A percentile compares a stretch with the other conserved stretches of the same genome.
Conservation (phyloP, 2,797 vertebrate genomes). For the Phoxinus dragarum region DNA sequence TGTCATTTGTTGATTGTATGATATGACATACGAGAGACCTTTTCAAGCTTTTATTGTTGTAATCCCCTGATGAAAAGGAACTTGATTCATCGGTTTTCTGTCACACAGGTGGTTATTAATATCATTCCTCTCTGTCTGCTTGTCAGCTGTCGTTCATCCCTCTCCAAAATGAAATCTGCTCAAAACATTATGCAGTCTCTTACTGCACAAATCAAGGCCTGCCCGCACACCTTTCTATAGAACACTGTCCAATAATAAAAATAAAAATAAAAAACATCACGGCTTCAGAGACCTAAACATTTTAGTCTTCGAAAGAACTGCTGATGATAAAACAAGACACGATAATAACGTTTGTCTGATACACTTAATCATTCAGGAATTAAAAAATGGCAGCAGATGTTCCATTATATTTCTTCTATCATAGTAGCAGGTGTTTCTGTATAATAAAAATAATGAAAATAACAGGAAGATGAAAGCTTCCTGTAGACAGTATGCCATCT, state of each 20-base stretch:
- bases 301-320: not conserved
- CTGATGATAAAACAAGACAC: constrained; percentile 12
- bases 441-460: constrained; percentile 8
- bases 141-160: constrained; percentile 27
- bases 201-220: constrained; percentile 1
- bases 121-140: constrained; percentile 48
- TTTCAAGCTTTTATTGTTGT: constrained; percentile 20
- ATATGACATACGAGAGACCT: not conserved
- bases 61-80: constrained; percentile 34
- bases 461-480: constrained; percentile 23
- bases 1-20: not conserved
- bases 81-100: constrained; percentile 23
- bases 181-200: not conserved
- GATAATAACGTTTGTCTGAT: not conserved
- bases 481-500: constrained; percentile 50
- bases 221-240: not conserved
- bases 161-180: constrained; percentile 26
- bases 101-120: constrained; percentile 29
- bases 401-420: constrained; percentile 9
- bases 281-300: not conserved
- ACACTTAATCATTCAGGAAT: constrained; percentile 16
- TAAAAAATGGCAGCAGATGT: constrained; percentile 13
- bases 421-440: constrained; percentile 39
- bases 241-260: not conserved
- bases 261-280: not conserved